These are phyloP conservation scores for Neodontobutis hainanensis DNA, from an alignment of 2,113 vertebrate species.

Conservation along the genomic window DNA sequence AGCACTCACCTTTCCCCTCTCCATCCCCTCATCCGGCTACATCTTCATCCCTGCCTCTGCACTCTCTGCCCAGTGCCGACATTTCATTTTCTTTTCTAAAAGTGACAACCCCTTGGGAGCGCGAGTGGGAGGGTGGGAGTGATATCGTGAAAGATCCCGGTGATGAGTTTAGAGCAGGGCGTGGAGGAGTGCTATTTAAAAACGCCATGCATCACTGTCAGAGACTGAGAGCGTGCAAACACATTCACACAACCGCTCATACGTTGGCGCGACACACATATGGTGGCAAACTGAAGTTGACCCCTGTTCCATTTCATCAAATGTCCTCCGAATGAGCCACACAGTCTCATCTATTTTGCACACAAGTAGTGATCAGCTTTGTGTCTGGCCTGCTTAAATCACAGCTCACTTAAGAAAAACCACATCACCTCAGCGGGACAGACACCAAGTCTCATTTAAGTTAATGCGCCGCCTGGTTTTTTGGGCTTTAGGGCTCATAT, in stretches of 20 bases:
- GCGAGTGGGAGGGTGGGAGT: slow-evolving; percentile 24
- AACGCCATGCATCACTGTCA: slow-evolving; percentile 84
- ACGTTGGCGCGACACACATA: slow-evolving; percentile 39
- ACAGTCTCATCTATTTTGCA: slow-evolving; percentile 67
- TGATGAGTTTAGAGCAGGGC: slow-evolving; percentile 79
- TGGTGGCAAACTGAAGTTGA: slow-evolving; percentile 77
- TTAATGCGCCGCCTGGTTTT: slow-evolving; percentile 67
- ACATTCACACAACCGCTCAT: slow-evolving; percentile 45
- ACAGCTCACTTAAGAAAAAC: slow-evolving; percentile 74
- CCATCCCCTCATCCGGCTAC: slow-evolving; percentile 54
- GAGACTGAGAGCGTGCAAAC: slow-evolving; percentile 34
- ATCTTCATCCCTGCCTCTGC: slow-evolving; percentile 52
- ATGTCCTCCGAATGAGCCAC: slow-evolving; percentile 75
- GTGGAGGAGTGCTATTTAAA: slow-evolving; percentile 82
- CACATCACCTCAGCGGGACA: slow-evolving; percentile 47
- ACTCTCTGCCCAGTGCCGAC: slow-evolving; percentile 53
- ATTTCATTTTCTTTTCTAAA: slow-evolving; percentile 80
- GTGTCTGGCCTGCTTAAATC: slow-evolving; percentile 77
- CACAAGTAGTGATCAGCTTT: slow-evolving; percentile 62
- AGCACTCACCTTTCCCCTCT: slow-evolving; percentile 56
- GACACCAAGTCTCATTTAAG: slow-evolving; percentile 58
- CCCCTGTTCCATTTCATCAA: slow-evolving; percentile 82
- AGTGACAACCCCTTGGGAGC: slow-evolving; percentile 74
- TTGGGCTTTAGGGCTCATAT: slow-evolving; percentile 74
- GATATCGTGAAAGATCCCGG: slow-evolving; percentile 64